phyloP scores from a whole-genome alignment of 1,140 invertebrate species.

The Drosophila parvula region DNA sequence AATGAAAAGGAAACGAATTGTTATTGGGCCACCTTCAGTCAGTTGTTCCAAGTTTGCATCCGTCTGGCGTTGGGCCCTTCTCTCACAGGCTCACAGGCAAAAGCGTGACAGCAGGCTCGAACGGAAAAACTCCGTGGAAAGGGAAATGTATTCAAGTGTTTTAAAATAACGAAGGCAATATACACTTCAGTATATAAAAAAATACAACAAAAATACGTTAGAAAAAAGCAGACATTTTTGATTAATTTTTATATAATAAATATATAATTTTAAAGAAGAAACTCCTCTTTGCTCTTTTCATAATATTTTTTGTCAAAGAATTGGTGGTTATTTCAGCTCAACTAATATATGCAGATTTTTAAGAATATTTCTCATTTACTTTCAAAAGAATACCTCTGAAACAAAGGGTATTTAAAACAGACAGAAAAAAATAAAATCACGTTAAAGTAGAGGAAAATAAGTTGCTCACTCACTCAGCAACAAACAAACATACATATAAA shows the following conservation, averaged over 20 bases:
- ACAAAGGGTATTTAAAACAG: not conserved
- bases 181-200: not conserved
- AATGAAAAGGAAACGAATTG: constrained; percentile 53
- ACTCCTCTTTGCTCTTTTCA: not conserved
- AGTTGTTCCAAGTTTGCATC: not conserved
- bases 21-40: constrained; percentile 31
- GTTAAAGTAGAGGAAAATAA: constrained; percentile 53
- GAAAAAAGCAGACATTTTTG: no score
- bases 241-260: not conserved
- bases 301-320: not conserved
- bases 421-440: constrained; percentile 9
- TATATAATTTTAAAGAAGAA: not conserved
- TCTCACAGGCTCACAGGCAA: constrained; percentile 22
- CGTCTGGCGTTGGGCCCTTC: constrained; percentile 1
- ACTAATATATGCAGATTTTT: not conserved
- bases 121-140: not conserved
- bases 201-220: not conserved
- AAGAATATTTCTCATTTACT: not conserved
- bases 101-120: constrained; percentile 29
- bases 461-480: constrained; percentile 39
- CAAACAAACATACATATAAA: constrained; percentile 50
- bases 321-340: no score
- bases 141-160: not conserved
- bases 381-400: fast-evolving
- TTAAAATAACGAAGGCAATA: not conserved